Percentiles rank a stretch among this genome's conserved stretches.
Evolutionary conservation across 1,140 invertebrate species (phyloP).

Genomic region (Apis dorsata): DNA sequence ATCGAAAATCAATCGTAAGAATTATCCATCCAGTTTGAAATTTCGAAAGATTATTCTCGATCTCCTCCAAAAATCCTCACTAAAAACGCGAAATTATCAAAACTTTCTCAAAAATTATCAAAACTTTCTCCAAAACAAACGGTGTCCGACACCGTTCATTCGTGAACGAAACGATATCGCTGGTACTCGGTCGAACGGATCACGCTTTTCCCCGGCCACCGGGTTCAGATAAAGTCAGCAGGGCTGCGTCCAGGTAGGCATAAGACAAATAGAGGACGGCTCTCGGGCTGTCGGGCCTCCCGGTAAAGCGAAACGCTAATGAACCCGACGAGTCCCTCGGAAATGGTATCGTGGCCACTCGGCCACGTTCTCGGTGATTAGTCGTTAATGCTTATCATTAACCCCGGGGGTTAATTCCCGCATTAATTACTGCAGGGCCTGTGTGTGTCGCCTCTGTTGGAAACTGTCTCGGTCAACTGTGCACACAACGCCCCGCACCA

Average conservation of each 20-base stretch:
- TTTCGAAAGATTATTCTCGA: too few species aligned
- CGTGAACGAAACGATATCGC: neutral
- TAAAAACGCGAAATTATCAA: too few species aligned
- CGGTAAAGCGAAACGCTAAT: slow-evolving; percentile 58
- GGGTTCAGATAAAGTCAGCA: slow-evolving; percentile 36
- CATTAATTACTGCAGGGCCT: slow-evolving; percentile 66
- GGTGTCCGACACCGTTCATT: too few species aligned
- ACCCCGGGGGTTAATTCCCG: slow-evolving; percentile 73
- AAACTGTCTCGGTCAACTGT: slow-evolving; percentile 53
- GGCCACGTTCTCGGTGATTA: slow-evolving; percentile 68
- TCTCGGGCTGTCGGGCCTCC: slow-evolving; percentile 13
- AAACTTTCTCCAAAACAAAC: too few species aligned
- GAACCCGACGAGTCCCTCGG: slow-evolving; percentile 56
- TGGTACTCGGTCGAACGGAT: neutral
- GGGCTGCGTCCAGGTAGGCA: slow-evolving; percentile 25
- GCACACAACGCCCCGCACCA: slow-evolving; percentile 37
- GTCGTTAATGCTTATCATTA: slow-evolving; percentile 76
- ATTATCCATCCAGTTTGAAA: too few species aligned
- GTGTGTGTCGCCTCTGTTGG: slow-evolving; percentile 43
- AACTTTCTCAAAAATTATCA: too few species aligned
- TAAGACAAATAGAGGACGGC: slow-evolving; percentile 58
- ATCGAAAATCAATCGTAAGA: too few species aligned
- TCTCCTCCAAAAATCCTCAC: too few species aligned
- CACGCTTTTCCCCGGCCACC: slow-evolving; percentile 15
- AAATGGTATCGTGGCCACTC: slow-evolving; percentile 56